Base-by-base conservation (phyloP, 1,140 invertebrate genomes). In the Pseudomyrmex cubaensis region DNA sequence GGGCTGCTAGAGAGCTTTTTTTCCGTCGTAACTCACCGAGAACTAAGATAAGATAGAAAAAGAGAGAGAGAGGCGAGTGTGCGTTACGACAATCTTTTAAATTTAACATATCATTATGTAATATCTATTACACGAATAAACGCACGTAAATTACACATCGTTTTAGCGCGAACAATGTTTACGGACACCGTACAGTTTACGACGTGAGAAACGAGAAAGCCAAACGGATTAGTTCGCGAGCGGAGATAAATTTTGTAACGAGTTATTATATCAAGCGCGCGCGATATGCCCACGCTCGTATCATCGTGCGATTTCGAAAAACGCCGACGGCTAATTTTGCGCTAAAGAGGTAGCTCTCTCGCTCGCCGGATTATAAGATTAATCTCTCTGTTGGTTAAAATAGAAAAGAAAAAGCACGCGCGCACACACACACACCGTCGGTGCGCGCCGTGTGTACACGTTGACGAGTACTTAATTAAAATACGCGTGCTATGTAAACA, bases 81-180 rank as follows among this genome's bases (percentile, higher is more conserved):
- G 17, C 70, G 50, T 17, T 20, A 50, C 35, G 75, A 69, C 76
- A 59, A 78, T 59, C 52, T 70, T 69, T 48, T 35, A 57, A 78
- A 70, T 15, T 52, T 67, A 67, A 56, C 62, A 20, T 77, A 67
- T 77, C 48, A 77, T 77, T 77, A 77, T 77, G 67, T 56, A 66
- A 66, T 52, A 50, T 48, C 22, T 63, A 66, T 66, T 54, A 77
- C 48, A 20, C 2, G 62, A 66, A 67, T 54, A 56, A 44, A 44
- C 35, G 52, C 22, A 61, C 52, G 50, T 12, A 54, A 77, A 77
- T 77, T 56, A 67, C 17, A 5, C 15, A 77, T 20, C 9, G 44
- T 76, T 44, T 50, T 17, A 64, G 44, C 22, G 52, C 22, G 20
- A 63, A 2, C 25, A 52, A 44, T 67, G 15, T 12, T 15, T n/a